A percentile compares a stretch with the other conserved stretches of the same genome.
phyloP scores from a whole-genome alignment of 2,797 vertebrate species.

The Scyliorhinus canicula region DNA sequence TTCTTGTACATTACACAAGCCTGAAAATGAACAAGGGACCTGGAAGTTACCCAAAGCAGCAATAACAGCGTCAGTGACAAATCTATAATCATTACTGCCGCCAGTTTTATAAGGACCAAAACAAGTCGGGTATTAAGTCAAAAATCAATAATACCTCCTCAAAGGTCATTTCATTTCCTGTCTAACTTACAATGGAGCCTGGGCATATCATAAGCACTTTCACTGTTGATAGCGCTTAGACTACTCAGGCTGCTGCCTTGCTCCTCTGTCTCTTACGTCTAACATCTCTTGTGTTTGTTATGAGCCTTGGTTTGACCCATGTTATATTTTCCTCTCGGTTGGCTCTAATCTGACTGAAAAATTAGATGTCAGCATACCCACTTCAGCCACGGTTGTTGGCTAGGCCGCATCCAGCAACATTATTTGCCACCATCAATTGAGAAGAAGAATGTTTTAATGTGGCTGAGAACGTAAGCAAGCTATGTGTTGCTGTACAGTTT shows the following conservation, averaged over 20 bases:
- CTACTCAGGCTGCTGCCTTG: neutral
- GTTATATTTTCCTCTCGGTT: neutral
- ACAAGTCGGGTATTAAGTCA: neutral
- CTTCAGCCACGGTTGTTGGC: neutral
- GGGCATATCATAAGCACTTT: neutral
- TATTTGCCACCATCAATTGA: neutral
- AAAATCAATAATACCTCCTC: conserved; percentile 18
- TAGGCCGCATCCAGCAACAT: neutral
- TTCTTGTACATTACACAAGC: neutral
- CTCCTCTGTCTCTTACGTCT: neutral
- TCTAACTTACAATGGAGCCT: neutral
- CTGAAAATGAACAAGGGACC: conserved; percentile 21
- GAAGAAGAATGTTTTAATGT: neutral
- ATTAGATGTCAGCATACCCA: neutral
- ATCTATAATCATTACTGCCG: neutral
- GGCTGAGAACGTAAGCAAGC: neutral
- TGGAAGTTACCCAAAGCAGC: conserved; percentile 13
- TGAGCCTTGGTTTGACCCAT: neutral
- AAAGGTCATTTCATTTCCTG: neutral
- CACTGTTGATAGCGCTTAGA: neutral
- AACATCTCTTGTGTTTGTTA: neutral
- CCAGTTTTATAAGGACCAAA: neutral
- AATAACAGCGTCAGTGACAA: neutral
- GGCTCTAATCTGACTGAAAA: neutral
- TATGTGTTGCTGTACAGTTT: neutral